Conservation (phyloP, 2,113 vertebrate genomes). For the Eublepharis macularius region DNA sequence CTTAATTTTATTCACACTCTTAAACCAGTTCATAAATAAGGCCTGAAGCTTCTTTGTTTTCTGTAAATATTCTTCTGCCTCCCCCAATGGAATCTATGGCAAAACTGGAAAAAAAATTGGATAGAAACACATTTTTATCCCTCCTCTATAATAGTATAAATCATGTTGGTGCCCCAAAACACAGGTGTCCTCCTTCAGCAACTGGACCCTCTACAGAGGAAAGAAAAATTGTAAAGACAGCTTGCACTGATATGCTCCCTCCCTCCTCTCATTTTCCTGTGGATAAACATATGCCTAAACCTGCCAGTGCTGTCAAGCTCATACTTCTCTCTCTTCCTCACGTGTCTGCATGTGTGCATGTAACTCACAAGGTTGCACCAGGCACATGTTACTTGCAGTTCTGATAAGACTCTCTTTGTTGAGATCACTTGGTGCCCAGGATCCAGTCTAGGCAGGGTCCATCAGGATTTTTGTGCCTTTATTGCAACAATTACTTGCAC, state of each 20-base stretch:
- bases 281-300: neutral
- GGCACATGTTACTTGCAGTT: neutral
- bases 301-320: neutral
- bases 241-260: neutral
- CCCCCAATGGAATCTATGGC: neutral
- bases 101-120: neutral
- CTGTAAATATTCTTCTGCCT: neutral
- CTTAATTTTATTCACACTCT: conserved; percentile 1
- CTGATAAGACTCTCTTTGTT: neutral
- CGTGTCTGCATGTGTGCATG: too few relatives aligned
- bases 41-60: conserved; percentile 17
- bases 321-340: too few relatives aligned
- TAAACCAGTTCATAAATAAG: neutral
- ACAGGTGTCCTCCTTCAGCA: neutral
- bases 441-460: neutral
- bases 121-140: neutral
- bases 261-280: neutral
- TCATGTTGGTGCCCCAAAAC: neutral
- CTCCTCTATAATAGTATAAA: neutral
- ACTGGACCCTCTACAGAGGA: neutral
- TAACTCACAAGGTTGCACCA: neutral
- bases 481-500: neutral
- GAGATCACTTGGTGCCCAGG: neutral
- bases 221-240: neutral
- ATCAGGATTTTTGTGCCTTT: neutral